Conservation (phyloP, 2,797 vertebrate genomes). For the Sitta carolinensis region DNA sequence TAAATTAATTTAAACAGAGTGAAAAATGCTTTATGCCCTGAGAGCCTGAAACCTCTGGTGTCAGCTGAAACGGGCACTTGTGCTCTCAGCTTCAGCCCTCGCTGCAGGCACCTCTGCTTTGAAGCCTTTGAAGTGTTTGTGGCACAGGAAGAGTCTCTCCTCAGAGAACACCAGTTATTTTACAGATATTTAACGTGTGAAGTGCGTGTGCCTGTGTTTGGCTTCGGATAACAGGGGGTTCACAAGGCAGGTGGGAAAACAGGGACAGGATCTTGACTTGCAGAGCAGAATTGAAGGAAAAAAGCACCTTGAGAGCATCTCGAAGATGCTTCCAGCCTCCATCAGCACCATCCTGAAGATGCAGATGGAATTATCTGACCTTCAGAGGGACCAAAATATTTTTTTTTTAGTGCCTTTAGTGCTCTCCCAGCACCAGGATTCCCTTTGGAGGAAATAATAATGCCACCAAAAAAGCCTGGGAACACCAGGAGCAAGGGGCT, state of each 20-base stretch:
- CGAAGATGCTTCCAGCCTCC: background rate
- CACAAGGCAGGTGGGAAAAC: background rate
- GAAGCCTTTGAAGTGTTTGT: conserved; percentile 64
- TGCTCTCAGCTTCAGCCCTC: conserved; percentile 25
- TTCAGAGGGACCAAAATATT: background rate
- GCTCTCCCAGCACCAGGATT: background rate
- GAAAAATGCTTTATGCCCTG: conserved; percentile 36
- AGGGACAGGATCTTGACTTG: background rate
- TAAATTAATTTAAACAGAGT: conserved; percentile 56
- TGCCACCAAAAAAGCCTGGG: background rate
- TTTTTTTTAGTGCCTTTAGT: background rate
- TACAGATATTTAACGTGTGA: background rate
- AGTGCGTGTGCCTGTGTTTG: background rate
- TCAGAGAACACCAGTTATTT: background rate
- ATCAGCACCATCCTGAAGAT: background rate
- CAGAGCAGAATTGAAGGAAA: background rate
- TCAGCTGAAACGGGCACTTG: conserved; percentile 14
- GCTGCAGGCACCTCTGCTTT: conserved; percentile 51
- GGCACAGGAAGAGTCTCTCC: conserved; percentile 10
- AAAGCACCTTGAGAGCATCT: background rate
- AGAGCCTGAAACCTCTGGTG: conserved; percentile 50
- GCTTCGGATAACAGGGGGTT: background rate
- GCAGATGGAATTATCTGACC: background rate
- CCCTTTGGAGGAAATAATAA: background rate
- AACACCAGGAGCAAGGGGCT: background rate